These are phyloP conservation scores for Mnemiopsis leidyi DNA, from an alignment of 37 sponge, comb jelly and placozoan species.

Conservation along the genomic window DNA sequence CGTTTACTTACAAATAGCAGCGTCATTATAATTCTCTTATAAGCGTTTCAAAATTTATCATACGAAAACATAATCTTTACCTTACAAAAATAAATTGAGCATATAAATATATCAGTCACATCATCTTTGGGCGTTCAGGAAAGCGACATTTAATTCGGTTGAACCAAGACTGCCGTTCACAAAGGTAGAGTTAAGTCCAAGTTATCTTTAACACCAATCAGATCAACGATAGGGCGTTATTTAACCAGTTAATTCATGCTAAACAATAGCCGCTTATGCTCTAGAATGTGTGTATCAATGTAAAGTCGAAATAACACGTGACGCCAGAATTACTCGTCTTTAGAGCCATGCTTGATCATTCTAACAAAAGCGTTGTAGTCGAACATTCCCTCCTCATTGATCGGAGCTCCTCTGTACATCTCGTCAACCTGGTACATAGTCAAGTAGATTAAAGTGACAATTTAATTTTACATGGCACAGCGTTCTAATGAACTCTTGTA, in stretches of 20 bases:
- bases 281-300: not conserved
- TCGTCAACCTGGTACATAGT: conserved; percentile 82
- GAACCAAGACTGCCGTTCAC: too few species aligned
- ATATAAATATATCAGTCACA: not conserved
- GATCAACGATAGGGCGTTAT: not conserved
- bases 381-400: conserved; percentile 87
- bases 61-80: not conserved
- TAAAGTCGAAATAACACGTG: not conserved
- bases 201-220: not conserved
- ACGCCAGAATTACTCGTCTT: conserved; percentile 76
- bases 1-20: not conserved
- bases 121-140: not conserved
- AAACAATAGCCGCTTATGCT: not conserved
- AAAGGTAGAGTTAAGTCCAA: not conserved
- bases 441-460: too few species aligned
- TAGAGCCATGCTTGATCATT: conserved; percentile 95
- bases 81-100: not conserved
- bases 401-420: conserved; percentile 92
- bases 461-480: too few species aligned
- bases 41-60: not conserved
- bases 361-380: conserved; percentile 95
- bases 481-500: too few species aligned
- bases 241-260: not conserved
- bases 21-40: not conserved
- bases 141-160: not conserved